Conservation (phyloP, 2,113 vertebrate species). For the Otis tarda region DNA sequence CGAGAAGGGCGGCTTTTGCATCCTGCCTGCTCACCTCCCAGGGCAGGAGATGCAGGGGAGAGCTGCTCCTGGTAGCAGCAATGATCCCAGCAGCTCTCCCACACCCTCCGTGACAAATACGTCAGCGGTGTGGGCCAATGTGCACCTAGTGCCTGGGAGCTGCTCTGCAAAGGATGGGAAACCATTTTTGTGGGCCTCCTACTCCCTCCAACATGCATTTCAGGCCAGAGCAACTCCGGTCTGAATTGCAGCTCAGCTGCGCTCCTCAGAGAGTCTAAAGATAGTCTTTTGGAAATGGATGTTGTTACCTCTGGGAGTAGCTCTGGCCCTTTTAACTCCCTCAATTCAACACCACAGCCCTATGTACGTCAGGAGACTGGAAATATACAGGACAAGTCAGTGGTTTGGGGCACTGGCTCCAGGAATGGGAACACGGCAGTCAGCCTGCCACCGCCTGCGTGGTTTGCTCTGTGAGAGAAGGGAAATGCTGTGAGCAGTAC, state of each 20-base stretch:
- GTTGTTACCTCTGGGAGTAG: background rate
- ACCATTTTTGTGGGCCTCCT: background rate
- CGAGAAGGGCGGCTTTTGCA: background rate
- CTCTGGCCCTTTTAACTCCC: background rate
- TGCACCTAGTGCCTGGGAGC: background rate
- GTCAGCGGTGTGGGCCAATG: rapidly evolving
- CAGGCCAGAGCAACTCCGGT: background rate
- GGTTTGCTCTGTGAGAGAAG: background rate
- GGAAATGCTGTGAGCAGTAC: constrained; percentile 15
- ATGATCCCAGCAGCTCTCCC: background rate
- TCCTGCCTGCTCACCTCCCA: background rate
- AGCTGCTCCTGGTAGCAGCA: background rate
- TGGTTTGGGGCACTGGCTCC: background rate
- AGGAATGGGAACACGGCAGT: background rate
- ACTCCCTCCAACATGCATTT: background rate
- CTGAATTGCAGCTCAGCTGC: background rate
- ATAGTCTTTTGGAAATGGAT: background rate
- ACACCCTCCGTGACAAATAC: background rate
- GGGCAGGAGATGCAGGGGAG: rapidly evolving
- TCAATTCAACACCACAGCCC: background rate
- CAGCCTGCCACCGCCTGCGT: background rate
- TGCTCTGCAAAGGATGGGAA: background rate
- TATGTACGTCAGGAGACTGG: rapidly evolving
- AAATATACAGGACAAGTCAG: background rate
- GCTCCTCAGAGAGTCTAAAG: background rate